Evolutionary conservation across 2,888 invertebrate species (phyloP), one percentile per base, ranked within the genome.

Genomic region (Latrodectus elegans): DNA sequence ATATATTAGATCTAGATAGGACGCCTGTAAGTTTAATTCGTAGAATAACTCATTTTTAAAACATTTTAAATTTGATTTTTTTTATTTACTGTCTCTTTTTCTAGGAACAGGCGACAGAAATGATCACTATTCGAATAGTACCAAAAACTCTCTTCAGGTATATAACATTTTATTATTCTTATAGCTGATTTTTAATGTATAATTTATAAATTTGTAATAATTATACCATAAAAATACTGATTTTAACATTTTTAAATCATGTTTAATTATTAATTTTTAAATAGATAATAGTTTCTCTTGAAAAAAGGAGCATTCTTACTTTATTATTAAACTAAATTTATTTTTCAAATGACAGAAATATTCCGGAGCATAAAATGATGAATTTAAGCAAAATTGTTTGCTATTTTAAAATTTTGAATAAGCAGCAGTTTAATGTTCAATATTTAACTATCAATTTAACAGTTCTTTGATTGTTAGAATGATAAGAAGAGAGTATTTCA

Each of bases 1-100:
- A 92, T 89, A 92, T 92, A 74, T 90, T 89, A 51, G 88, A 89
- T 26, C 71, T 83, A 8, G 75, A 78, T 6, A 77, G 82, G 73
- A 74, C 77, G n/a, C 84, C 89, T 38, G 88, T 88, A 79, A 88
- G 88, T 52, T 38, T 38, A 8, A n/a, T 12, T 26, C 71, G 49
- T 22, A 10, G 6, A 51, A 55, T 14, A n/a, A n/a, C 14, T 11
- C 14, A 22, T 38, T 38, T 60, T 60, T 26, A 14, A 38, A 78
- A 51, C 55, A 51, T 26, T 71, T 78, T 38, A 51, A 12, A 52
- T 64, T 17, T 65, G 65, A 55, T 53, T 71, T 53, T 71, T 53
- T 14, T 71, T 51, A 55, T 60, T 14, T 4, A 10, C 10, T 64
- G 26, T 52, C 67, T 75, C 17, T n/a, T 4, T 26, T 79, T 88